Conservation (phyloP, 2,113 vertebrate species). For the Chiloscyllium plagiosum region DNA sequence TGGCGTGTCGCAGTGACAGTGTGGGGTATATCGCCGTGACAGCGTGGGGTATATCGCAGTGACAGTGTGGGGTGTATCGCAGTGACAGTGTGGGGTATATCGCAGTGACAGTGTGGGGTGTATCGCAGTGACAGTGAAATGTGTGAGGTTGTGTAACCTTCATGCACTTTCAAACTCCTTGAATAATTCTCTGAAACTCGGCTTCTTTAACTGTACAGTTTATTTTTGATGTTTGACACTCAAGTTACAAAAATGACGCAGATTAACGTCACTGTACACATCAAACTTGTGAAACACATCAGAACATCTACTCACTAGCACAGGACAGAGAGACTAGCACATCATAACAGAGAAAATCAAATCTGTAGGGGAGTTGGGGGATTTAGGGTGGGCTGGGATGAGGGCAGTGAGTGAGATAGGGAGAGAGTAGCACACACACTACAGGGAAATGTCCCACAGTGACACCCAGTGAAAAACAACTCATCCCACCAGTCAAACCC, state of each 20-base stretch:
- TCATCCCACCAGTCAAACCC: no score
- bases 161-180: neutral
- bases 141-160: no score
- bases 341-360: neutral
- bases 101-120: no score
- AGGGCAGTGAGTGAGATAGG: no score
- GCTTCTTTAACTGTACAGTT: conserved; percentile 3
- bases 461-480: no score
- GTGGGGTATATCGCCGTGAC: no score
- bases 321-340: conserved; percentile 14
- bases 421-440: no score
- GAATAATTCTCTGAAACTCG: neutral
- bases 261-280: conserved; percentile 25
- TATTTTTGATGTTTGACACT: conserved; percentile 26
- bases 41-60: neutral
- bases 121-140: neutral
- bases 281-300: conserved; percentile 13
- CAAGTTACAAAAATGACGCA: conserved; percentile 23
- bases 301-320: conserved; percentile 29
- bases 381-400: no score
- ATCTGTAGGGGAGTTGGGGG: neutral
- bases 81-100: neutral
- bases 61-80: neutral
- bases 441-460: no score
- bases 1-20: neutral